Conservation (phyloP, 2,797 vertebrate genomes). For the Eremophila alpestris region DNA sequence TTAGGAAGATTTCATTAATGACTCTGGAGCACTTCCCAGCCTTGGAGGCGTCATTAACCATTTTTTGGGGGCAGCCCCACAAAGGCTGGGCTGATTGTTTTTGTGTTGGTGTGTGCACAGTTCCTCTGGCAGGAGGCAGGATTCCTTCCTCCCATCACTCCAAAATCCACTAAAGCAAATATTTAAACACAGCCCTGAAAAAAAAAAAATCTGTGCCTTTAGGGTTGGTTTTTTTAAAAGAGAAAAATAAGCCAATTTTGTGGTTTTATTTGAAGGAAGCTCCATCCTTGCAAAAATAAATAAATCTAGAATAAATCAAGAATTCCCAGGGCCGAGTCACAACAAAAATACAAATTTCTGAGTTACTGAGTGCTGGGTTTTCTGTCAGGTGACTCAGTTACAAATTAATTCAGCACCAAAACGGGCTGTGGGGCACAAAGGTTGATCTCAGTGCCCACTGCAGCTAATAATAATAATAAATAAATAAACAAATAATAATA, state of each 20-base stretch:
- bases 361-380: not conserved
- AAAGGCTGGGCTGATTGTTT: not conserved
- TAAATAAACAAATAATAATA: not conserved
- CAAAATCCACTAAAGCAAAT: not conserved
- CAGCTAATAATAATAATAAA: not conserved
- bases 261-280: not conserved
- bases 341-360: not conserved
- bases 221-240: not conserved
- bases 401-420: not conserved
- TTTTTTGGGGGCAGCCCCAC: not conserved
- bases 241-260: not conserved
- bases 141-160: not conserved
- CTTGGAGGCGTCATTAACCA: not conserved
- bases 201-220: not conserved
- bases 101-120: not conserved
- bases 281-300: not conserved
- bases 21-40: not conserved
- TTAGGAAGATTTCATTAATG: conserved; percentile 5
- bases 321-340: not conserved
- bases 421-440: not conserved
- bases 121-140: not conserved
- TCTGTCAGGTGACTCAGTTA: not conserved
- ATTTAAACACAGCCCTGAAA: not conserved
- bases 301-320: no score
- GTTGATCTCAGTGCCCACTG: not conserved